These are phyloP conservation scores for Mus pahari DNA, from an alignment of 2,113 vertebrate genomes.

Conservation along the genomic window DNA sequence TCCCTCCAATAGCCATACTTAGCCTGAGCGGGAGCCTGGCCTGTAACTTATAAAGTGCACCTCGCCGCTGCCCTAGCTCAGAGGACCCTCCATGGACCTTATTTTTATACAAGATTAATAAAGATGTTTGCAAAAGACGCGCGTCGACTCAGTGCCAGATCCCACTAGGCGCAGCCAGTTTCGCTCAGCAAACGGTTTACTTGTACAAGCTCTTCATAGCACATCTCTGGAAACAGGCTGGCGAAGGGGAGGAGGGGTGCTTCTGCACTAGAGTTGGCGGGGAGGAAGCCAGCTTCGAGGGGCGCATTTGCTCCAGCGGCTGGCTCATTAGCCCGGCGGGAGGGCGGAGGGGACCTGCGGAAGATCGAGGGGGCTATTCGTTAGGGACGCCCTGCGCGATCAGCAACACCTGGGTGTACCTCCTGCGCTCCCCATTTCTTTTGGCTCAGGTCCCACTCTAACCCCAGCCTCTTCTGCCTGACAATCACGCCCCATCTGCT, in stretches of 20 bases:
- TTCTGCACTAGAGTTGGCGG: conserved; percentile 8
- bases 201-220: conserved; percentile 41
- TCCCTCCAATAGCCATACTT: conserved; percentile 66
- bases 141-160: not conserved
- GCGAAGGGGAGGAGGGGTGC: conserved; percentile 33
- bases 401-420: not conserved
- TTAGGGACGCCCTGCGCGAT: not conserved
- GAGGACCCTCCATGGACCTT: conserved; percentile 69
- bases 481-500: not conserved
- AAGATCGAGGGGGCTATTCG: not conserved
- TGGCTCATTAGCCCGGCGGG: not conserved
- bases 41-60: conserved; percentile 72
- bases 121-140: conserved; percentile 77
- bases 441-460: not conserved
- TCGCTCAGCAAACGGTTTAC: conserved; percentile 48
- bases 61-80: not conserved
- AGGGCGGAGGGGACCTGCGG: not conserved
- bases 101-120: conserved; percentile 83
- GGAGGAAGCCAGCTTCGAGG: not conserved
- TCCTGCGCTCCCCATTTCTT: not conserved
- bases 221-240: conserved; percentile 43
- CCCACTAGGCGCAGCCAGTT: not conserved
- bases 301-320: not conserved
- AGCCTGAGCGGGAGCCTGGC: conserved; percentile 61
- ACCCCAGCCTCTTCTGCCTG: not conserved